Conservation (phyloP, 2,797 vertebrate genomes). For the Sebastiscus tertius region DNA sequence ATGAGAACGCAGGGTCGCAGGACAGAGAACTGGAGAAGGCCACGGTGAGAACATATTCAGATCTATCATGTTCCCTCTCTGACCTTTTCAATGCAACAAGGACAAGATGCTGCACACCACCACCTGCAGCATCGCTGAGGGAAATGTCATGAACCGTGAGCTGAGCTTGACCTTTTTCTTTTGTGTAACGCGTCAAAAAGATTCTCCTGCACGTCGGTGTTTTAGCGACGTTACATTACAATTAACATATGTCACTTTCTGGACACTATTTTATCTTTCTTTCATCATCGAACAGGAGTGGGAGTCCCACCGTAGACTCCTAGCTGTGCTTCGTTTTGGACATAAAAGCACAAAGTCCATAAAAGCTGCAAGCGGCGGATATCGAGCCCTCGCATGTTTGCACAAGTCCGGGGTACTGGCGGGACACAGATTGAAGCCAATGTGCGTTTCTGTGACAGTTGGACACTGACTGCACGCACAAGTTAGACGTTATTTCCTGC, state of each 20-base stretch:
- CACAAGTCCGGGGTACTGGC: no score
- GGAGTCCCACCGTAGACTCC: background rate
- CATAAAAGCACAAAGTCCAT: background rate
- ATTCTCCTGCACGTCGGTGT: background rate
- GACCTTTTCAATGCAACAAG: conserved; percentile 51
- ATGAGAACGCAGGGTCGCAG: no score
- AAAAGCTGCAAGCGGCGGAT: no score
- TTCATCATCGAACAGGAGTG: background rate
- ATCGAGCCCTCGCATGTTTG: no score
- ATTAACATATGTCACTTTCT: conserved; percentile 10
- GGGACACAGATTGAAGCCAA: no score
- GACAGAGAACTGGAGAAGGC: background rate
- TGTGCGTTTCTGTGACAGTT: no score
- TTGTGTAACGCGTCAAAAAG: conserved; percentile 4
- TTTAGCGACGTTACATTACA: background rate
- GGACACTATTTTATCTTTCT: background rate
- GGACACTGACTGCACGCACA: no score
- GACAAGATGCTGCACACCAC: conserved; percentile 17
- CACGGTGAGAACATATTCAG: conserved; percentile 8
- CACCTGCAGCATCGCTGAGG: background rate
- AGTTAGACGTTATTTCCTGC: no score
- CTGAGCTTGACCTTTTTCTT: conserved; percentile 49
- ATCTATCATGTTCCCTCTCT: conserved; percentile 37
- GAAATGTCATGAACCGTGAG: conserved; percentile 29
- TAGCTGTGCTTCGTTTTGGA: background rate